Evolutionary conservation across 1,140 invertebrate species (phyloP).

Genomic region (Bombyx mori): ASM3026992v2 NC_085110.1:6349501-6350000

Average conservation of each 20-base stretch:
- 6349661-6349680: too few species aligned
- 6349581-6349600: too few species aligned
- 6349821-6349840: constrained; percentile 54
- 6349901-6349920: constrained; percentile 14
- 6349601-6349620: too few species aligned
- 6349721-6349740: constrained; percentile 22
- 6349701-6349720: constrained; percentile 43
- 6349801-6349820: constrained; percentile 21
- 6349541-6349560: too few species aligned
- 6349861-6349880: constrained; percentile 20
- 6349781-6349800: constrained; percentile 17
- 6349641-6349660: too few species aligned
- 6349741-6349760: constrained; percentile 17
- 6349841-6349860: constrained; percentile 36
- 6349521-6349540: too few species aligned
- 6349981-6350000: too few species aligned
- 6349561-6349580: too few species aligned
- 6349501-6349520: too few species aligned
- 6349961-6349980: not conserved
- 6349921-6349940: constrained; percentile 4
- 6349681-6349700: constrained; percentile 11
- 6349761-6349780: constrained; percentile 21
- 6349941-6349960: not conserved
- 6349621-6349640: too few species aligned
- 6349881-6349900: constrained; percentile 25